phyloP scores from a whole-genome alignment of 2,797 vertebrate species.

The Clarias fuscus region DNA sequence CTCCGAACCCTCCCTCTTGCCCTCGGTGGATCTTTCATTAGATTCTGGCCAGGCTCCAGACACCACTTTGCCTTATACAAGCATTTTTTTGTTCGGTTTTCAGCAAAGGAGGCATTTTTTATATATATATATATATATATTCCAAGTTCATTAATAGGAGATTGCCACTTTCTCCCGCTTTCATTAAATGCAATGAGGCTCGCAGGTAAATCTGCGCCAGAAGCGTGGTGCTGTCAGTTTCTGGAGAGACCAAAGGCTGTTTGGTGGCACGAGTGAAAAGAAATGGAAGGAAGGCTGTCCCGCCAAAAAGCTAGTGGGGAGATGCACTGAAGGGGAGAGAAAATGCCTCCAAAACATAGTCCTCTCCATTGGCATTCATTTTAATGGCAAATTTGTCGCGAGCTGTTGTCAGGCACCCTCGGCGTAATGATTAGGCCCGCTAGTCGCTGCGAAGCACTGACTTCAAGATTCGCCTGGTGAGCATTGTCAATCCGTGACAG shows the following conservation, averaged over 20 bases:
- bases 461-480: slow-evolving; percentile 72
- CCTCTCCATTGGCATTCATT: slow-evolving; percentile 73
- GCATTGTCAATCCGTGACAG: slow-evolving; percentile 78
- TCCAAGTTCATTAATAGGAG: slow-evolving; percentile 80
- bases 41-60: slow-evolving; percentile 73
- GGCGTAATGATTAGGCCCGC: slow-evolving; percentile 76
- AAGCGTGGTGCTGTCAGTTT: slow-evolving; percentile 72
- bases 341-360: slow-evolving; percentile 66
- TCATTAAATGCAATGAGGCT: slow-evolving; percentile 81
- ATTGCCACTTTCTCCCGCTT: slow-evolving; percentile 75
- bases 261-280: slow-evolving; percentile 69
- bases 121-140: slow-evolving; percentile 59
- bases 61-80: slow-evolving; percentile 71
- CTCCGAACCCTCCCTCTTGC: slow-evolving; percentile 46
- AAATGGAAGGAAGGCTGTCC: slow-evolving; percentile 60
- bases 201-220: slow-evolving; percentile 69
- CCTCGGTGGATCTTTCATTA: slow-evolving; percentile 76
- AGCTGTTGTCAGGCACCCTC: slow-evolving; percentile 77
- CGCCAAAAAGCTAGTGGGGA: slow-evolving; percentile 47
- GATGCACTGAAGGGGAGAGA: slow-evolving; percentile 48
- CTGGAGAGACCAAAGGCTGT: slow-evolving; percentile 74
- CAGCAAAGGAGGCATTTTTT: slow-evolving; percentile 69
- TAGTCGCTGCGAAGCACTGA: slow-evolving; percentile 77
- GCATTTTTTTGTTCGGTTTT: slow-evolving; percentile 74
- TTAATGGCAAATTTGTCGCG: slow-evolving; percentile 79